Conservation (phyloP, 2,113 vertebrate species). For the Pitta sordida region DNA sequence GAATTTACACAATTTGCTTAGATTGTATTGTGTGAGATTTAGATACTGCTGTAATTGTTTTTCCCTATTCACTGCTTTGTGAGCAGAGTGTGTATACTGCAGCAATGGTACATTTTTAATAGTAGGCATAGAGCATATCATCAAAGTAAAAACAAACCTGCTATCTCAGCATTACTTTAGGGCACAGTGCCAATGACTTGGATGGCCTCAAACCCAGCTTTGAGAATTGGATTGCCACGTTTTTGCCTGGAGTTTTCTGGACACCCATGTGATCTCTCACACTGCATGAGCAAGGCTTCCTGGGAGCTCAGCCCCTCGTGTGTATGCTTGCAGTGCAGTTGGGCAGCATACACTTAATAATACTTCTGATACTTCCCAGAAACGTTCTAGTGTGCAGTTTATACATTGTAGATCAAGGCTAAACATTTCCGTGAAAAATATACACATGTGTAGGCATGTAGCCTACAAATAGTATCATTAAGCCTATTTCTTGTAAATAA, state of each 20-base stretch:
- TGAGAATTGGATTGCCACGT: background rate
- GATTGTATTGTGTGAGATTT: background rate
- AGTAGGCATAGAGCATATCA: background rate
- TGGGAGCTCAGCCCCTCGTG: background rate
- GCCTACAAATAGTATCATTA: background rate
- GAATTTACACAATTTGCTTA: background rate
- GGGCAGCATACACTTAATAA: too few relatives aligned
- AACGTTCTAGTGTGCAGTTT: background rate
- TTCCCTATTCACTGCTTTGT: background rate
- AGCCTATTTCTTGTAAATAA: background rate
- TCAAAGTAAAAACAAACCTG: background rate
- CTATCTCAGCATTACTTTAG: background rate
- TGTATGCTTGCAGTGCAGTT: fast-evolving
- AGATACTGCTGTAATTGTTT: background rate
- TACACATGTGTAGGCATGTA: fast-evolving
- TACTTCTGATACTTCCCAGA: background rate
- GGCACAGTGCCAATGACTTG: background rate
- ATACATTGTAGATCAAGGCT: background rate
- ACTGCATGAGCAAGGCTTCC: background rate
- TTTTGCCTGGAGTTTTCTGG: background rate
- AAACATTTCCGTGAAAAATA: background rate
- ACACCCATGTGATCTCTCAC: background rate
- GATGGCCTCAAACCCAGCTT: background rate
- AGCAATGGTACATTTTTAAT: background rate
- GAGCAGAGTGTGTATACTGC: background rate